Evolutionary conservation across 2,888 invertebrate genomes (phyloP).

Genomic region (Boloria selene): DNA sequence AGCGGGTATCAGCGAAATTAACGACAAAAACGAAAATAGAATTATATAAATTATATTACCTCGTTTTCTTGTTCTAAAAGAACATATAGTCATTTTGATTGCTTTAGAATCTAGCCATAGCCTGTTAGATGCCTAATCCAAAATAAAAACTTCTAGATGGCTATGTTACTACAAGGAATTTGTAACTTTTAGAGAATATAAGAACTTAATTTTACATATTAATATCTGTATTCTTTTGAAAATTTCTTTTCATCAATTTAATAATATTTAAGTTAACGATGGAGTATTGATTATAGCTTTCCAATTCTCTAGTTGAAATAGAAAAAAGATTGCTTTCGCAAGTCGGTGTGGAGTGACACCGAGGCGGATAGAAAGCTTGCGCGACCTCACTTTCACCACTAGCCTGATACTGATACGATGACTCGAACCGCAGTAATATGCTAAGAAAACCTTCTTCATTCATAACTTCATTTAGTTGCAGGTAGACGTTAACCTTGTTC

Average conservation of each 20-base stretch:
- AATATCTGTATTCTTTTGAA: no score
- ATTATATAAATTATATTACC: slow-evolving; percentile 48
- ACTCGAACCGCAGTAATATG: slow-evolving; percentile 26
- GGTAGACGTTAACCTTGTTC: not conserved
- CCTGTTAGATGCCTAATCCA: slow-evolving; percentile 16
- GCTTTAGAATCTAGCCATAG: slow-evolving; percentile 2
- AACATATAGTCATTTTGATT: slow-evolving; percentile 37
- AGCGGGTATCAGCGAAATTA: slow-evolving; percentile 57
- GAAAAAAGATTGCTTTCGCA: slow-evolving; percentile 65
- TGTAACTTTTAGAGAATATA: no score
- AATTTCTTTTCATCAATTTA: no score
- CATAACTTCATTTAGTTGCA: slow-evolving; percentile 25
- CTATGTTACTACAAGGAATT: not conserved
- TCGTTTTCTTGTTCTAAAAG: slow-evolving; percentile 35
- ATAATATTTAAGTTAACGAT: no score
- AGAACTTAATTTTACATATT: no score
- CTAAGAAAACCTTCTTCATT: slow-evolving; percentile 12
- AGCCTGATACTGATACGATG: slow-evolving; percentile 40
- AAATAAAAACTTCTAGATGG: not conserved
- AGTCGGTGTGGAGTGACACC: slow-evolving; percentile 46
- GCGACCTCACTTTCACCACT: slow-evolving; percentile 79
- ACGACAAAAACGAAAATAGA: slow-evolving; percentile 53
- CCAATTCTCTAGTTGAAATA: slow-evolving; percentile 36
- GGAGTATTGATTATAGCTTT: slow-evolving; percentile 27
- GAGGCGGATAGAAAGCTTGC: slow-evolving; percentile 73